These are phyloP conservation scores for Aphis gossypii DNA, from an alignment of 1,140 invertebrate genomes.

Conservation along the genomic window DNA sequence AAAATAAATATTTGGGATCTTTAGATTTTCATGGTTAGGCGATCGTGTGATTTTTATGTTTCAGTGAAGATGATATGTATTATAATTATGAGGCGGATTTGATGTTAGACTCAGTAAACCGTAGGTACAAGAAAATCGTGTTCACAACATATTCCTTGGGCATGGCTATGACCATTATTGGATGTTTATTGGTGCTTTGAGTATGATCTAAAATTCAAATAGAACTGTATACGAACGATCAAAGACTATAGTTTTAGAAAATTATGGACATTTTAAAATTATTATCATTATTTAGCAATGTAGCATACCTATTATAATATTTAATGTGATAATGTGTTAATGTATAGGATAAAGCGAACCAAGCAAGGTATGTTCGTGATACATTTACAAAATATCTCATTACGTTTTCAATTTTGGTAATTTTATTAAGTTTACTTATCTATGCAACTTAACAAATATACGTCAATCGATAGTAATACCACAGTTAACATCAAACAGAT, in stretches of 20 bases:
- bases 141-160: slow-evolving; percentile 34
- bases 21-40: slow-evolving; percentile 21
- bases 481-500: too few relatives aligned
- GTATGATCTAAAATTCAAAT: background rate
- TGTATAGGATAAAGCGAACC: background rate
- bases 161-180: slow-evolving; percentile 28
- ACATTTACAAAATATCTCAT: too few relatives aligned
- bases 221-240: background rate
- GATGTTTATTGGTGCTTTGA: slow-evolving; percentile 48
- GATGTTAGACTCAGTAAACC: slow-evolving; percentile 52
- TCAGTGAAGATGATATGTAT: slow-evolving; percentile 53
- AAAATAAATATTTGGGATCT: background rate
- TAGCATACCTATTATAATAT: background rate
- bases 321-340: background rate
- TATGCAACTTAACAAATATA: too few relatives aligned
- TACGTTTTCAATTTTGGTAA: too few relatives aligned
- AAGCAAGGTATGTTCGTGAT: too few relatives aligned
- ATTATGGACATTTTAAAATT: background rate
- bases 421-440: too few relatives aligned
- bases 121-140: slow-evolving; percentile 53
- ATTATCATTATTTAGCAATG: background rate
- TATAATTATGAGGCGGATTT: slow-evolving; percentile 30
- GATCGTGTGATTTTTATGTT: slow-evolving; percentile 29
- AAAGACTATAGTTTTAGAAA: background rate
- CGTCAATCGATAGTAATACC: too few relatives aligned